Evolutionary conservation across 2,888 invertebrate genomes (phyloP).

Genomic region (Eulithis testata): DNA sequence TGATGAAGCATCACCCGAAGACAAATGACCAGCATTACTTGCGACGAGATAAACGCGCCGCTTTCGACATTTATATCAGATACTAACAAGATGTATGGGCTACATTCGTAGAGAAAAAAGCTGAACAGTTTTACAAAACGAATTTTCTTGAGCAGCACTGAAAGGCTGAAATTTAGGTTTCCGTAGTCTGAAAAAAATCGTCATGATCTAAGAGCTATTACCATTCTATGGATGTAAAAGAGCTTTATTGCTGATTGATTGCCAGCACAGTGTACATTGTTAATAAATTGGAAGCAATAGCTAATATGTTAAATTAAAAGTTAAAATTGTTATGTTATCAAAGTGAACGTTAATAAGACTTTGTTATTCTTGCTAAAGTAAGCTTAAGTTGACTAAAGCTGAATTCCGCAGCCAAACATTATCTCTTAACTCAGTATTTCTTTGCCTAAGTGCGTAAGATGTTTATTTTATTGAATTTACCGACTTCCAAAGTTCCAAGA

Average conservation of each 20-base stretch:
- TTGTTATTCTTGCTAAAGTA: conserved; percentile 4
- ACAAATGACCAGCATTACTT: conserved; percentile 74
- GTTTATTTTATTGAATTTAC: conserved; percentile 39
- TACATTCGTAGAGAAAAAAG: conserved; percentile 33
- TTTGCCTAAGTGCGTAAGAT: conserved; percentile 28
- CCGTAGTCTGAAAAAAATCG: neutral
- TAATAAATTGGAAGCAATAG: too few species aligned
- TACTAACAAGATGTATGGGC: conserved; percentile 62
- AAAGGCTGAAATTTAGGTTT: neutral
- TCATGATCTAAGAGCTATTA: too few species aligned
- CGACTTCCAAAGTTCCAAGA: conserved; percentile 34
- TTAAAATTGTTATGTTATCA: neutral
- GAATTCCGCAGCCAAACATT: conserved; percentile 9
- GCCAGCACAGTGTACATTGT: too few species aligned
- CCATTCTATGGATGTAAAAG: too few species aligned
- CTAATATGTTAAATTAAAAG: neutral
- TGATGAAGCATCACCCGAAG: conserved; percentile 63
- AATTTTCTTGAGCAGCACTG: neutral
- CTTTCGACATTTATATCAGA: conserved; percentile 69
- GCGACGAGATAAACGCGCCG: conserved; percentile 65
- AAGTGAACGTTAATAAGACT: conserved; percentile 4
- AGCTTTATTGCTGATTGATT: too few species aligned
- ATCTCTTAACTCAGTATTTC: conserved; percentile 2
- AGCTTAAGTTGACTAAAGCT: conserved; percentile 3
- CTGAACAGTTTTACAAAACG: conserved; percentile 23